These are phyloP conservation scores for Antennarius maculatus DNA, from an alignment of 2,797 vertebrate species.

Conservation along the genomic window DNA sequence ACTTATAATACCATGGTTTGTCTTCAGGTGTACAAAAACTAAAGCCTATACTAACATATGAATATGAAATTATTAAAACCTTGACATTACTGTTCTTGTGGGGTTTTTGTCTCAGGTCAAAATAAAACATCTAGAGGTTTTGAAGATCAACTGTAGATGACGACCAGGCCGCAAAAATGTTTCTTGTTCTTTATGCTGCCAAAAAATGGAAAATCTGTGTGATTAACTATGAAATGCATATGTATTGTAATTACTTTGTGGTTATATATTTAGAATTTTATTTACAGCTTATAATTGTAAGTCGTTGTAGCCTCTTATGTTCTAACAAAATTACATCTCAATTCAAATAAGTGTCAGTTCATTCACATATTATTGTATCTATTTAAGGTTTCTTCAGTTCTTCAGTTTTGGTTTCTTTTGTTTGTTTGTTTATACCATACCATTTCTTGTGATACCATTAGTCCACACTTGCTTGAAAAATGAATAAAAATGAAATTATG, in stretches of 20 bases:
- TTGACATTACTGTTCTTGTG: slow-evolving; percentile 12
- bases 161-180: not conserved
- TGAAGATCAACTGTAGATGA: slow-evolving; percentile 23
- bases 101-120: slow-evolving; percentile 34
- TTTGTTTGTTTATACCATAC: not conserved
- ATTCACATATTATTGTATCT: not conserved
- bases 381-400: not conserved
- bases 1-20: not conserved
- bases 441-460: too few species aligned
- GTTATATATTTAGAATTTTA: slow-evolving; percentile 23
- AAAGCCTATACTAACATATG: too few species aligned
- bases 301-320: not conserved
- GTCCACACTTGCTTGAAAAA: too few species aligned
- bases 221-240: slow-evolving; percentile 1
- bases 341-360: not conserved
- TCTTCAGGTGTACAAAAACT: not conserved
- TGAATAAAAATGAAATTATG: too few species aligned
- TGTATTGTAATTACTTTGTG: slow-evolving; percentile 5
- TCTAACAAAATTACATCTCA: not conserved
- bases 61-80: not conserved
- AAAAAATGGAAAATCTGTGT: not conserved
- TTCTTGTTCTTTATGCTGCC: not conserved
- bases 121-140: slow-evolving; percentile 32
- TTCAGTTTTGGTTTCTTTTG: too few species aligned
- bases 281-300: slow-evolving; percentile 21